These are phyloP conservation scores for Macrochelys suwanniensis DNA, from an alignment of 2,797 vertebrate species.

Conservation along the genomic window DNA sequence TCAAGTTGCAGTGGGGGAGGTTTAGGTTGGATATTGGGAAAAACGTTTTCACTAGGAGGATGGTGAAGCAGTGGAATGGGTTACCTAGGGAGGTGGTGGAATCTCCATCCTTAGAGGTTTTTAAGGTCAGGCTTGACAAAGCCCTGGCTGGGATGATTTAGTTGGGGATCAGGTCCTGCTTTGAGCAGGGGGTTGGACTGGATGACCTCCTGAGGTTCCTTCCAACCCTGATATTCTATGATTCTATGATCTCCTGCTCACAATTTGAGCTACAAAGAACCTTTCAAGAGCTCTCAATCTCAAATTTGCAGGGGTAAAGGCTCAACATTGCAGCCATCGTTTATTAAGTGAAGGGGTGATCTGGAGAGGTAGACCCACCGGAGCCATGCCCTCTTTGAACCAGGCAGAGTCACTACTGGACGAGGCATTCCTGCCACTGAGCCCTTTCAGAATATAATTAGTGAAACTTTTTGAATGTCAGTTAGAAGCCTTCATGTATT, in stretches of 20 bases:
- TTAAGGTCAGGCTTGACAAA: too few species aligned
- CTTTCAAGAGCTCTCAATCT: not conserved
- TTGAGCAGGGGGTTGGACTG: too few species aligned
- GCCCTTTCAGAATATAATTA: not conserved
- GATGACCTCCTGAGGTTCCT: too few species aligned
- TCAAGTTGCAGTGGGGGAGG: too few species aligned
- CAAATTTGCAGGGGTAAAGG: not conserved
- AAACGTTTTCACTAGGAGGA: too few species aligned
- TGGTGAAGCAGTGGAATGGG: too few species aligned
- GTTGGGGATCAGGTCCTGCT: too few species aligned
- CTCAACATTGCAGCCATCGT: not conserved
- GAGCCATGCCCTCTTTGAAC: not conserved
- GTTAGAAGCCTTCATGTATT: not conserved
- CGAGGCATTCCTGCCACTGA: not conserved
- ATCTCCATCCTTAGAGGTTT: too few species aligned
- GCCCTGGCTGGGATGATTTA: too few species aligned
- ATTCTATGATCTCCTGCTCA: not conserved
- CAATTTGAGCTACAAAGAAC: not conserved
- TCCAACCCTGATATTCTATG: too few species aligned
- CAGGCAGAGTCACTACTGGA: not conserved
- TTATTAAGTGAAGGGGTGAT: not conserved
- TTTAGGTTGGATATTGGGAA: too few species aligned
- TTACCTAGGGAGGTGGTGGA: too few species aligned
- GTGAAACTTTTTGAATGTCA: not conserved
- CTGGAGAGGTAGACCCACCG: not conserved